Evolutionary conservation across 2,113 vertebrate species (phyloP).

Genomic region (Platysteira castanea): DNA sequence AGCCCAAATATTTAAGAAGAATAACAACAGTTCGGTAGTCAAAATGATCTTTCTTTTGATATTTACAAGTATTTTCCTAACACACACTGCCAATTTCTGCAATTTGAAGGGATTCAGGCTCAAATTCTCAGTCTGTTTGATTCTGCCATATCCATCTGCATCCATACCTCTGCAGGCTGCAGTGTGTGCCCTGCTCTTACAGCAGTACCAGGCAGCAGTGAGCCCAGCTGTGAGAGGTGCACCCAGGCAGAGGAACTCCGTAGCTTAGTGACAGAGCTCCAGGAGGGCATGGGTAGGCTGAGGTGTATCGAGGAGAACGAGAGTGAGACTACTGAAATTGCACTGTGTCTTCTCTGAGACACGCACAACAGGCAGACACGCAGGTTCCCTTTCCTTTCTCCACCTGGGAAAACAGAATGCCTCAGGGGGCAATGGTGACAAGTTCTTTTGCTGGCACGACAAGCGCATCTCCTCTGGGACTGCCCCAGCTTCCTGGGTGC

Average conservation of each 20-base stretch:
- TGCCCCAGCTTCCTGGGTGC: not conserved
- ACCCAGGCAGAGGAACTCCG: not conserved
- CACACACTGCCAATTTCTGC: not conserved
- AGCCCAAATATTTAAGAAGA: slow-evolving; percentile 26
- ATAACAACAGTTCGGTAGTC: not conserved
- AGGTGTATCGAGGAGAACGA: not conserved
- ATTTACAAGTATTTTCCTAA: slow-evolving; percentile 9
- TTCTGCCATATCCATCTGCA: not conserved
- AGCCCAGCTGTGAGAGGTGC: not conserved
- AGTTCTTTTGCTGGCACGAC: not conserved
- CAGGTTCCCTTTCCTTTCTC: not conserved
- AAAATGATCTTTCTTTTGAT: not conserved
- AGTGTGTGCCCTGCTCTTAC: not conserved
- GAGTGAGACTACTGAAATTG: not conserved
- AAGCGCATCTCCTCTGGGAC: not conserved
- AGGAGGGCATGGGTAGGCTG: not conserved
- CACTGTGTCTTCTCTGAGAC: not conserved
- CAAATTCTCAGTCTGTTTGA: not conserved
- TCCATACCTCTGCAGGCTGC: not conserved
- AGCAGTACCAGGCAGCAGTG: not conserved
- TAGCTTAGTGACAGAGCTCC: not conserved
- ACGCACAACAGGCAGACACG: not conserved
- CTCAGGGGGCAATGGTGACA: not conserved
- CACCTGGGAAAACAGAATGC: not conserved
- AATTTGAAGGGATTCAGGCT: not conserved